phyloP scores from a whole-genome alignment of 2,113 vertebrate species.

The Trogon melanurus region DNA sequence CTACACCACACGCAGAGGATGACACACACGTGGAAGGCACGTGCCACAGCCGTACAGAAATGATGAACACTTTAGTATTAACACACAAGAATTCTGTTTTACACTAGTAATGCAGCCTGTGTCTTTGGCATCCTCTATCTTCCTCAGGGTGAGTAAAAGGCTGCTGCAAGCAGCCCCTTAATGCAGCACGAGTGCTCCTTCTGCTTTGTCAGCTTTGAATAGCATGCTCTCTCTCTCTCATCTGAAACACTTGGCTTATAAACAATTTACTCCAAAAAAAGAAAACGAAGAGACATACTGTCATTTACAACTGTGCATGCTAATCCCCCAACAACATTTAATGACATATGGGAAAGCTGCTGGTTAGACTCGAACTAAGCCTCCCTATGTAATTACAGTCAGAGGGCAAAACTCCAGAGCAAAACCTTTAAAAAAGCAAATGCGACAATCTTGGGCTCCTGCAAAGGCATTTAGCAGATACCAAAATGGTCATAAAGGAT shows the following conservation, averaged over 20 bases:
- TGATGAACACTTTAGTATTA: background rate
- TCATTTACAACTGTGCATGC: constrained; percentile 23
- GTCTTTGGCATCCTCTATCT: background rate
- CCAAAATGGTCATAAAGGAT: background rate
- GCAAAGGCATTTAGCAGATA: background rate
- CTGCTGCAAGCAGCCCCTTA: background rate
- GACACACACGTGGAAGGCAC: background rate
- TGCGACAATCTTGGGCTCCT: background rate
- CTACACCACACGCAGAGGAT: background rate
- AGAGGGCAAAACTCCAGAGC: constrained; percentile 11
- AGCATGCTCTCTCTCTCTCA: background rate
- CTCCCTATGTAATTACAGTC: constrained; percentile 49
- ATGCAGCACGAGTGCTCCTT: background rate
- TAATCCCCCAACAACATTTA: constrained; percentile 16
- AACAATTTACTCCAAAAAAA: background rate
- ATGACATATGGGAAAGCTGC: constrained; percentile 31
- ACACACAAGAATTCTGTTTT: background rate
- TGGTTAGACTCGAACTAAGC: constrained; percentile 30
- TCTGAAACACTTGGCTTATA: background rate
- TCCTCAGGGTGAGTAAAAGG: background rate
- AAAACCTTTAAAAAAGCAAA: background rate
- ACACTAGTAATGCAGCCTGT: background rate
- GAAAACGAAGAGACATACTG: background rate
- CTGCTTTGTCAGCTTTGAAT: background rate
- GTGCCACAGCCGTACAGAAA: background rate